phyloP scores from a whole-genome alignment of 2,888 invertebrate genomes.

The Scaptomyza reducta region DNA sequence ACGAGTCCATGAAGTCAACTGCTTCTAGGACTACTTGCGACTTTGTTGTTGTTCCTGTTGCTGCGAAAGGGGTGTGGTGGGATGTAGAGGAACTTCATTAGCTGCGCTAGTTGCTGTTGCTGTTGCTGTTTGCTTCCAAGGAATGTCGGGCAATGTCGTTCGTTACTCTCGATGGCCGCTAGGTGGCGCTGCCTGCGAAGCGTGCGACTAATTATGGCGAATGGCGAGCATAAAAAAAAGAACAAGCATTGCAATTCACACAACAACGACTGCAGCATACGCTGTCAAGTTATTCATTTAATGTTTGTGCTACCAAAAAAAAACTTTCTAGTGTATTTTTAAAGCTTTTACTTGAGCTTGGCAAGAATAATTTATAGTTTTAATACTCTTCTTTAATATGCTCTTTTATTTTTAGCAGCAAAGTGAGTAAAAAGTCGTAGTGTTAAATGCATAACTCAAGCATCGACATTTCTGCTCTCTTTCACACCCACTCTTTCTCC shows the following conservation, averaged over 20 bases:
- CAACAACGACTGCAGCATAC: slow-evolving; percentile 9
- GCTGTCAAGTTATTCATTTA: neutral
- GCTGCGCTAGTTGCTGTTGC: slow-evolving; percentile 37
- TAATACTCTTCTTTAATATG: neutral
- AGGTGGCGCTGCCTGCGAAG: slow-evolving; percentile 67
- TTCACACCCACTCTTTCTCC: neutral
- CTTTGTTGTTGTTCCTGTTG: slow-evolving; percentile 23
- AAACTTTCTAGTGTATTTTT: too few relatives aligned
- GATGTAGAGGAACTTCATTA: slow-evolving; percentile 68
- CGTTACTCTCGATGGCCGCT: slow-evolving; percentile 73
- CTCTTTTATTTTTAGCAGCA: neutral
- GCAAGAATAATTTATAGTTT: neutral
- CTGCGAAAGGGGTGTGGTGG: slow-evolving; percentile 3
- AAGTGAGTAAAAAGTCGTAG: slow-evolving; percentile 23
- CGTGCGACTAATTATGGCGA: slow-evolving; percentile 71
- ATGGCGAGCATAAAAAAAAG: slow-evolving; percentile 24
- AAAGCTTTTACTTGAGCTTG: neutral
- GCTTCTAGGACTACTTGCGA: slow-evolving; percentile 8
- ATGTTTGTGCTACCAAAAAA: too few relatives aligned
- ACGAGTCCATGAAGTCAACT: slow-evolving; percentile 69
- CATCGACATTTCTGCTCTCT: slow-evolving; percentile 25
- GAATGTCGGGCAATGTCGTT: slow-evolving; percentile 83
- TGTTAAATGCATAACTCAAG: slow-evolving; percentile 26
- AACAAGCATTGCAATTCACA: slow-evolving; percentile 5
- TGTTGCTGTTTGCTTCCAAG: slow-evolving; percentile 45